Evolutionary conservation across 2,888 invertebrate species (phyloP).

Genomic region (Taphrorychus bicolor): DNA sequence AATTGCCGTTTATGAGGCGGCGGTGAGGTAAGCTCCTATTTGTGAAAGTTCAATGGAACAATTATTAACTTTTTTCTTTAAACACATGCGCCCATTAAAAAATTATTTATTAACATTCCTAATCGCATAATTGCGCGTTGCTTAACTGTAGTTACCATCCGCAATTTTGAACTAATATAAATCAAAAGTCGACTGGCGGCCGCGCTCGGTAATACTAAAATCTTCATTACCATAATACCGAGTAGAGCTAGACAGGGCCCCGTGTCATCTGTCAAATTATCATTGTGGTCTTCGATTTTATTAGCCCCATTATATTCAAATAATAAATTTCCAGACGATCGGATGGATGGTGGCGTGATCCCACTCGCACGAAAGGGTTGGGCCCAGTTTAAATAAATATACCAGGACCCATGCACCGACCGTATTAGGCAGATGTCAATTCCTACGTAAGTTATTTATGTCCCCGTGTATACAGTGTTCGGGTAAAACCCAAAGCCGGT

Average conservation of each 20-base stretch:
- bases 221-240: slow-evolving; percentile 23
- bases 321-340: slow-evolving; percentile 23
- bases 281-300: slow-evolving; percentile 30
- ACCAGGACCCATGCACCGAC: slow-evolving; percentile 42
- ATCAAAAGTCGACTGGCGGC: not conserved
- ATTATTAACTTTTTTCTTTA: slow-evolving; percentile 1
- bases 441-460: slow-evolving; percentile 54
- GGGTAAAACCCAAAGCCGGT: slow-evolving; percentile 27
- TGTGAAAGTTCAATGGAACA: slow-evolving; percentile 6
- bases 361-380: slow-evolving; percentile 36
- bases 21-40: slow-evolving; percentile 8
- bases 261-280: slow-evolving; percentile 33
- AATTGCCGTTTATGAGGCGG: slow-evolving; percentile 19
- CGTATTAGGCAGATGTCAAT: slow-evolving; percentile 51
- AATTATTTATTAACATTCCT: slow-evolving; percentile 2
- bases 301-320: slow-evolving; percentile 36
- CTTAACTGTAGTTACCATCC: not conserved
- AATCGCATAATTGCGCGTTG: not conserved
- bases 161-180: not conserved
- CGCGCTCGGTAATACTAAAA: too few species aligned
- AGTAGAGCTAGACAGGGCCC: slow-evolving; percentile 5
- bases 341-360: slow-evolving; percentile 27
- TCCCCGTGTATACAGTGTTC: slow-evolving; percentile 17
- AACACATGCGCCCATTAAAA: not conserved
- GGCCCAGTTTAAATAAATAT: slow-evolving; percentile 33